These are phyloP conservation scores for Suncus etruscus DNA, from an alignment of 2,113 vertebrate species.

Conservation along the genomic window DNA sequence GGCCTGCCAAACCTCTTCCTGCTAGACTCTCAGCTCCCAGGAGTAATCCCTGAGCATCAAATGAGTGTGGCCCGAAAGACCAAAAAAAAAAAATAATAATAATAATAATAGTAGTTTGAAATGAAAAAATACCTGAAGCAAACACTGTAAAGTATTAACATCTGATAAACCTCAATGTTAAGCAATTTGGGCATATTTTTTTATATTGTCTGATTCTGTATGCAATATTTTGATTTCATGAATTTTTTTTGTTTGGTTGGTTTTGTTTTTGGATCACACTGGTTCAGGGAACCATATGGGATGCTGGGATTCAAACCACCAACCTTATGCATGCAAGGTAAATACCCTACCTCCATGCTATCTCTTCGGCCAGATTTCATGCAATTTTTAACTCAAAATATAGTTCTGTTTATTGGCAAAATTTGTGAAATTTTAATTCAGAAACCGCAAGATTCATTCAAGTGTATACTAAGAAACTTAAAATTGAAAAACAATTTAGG, in stretches of 20 bases:
- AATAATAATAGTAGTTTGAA: slow-evolving; percentile 7
- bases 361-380: neutral
- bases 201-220: neutral
- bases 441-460: slow-evolving; percentile 49
- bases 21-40: too few species aligned
- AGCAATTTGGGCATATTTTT: slow-evolving; percentile 12
- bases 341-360: too few species aligned
- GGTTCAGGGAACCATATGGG: too few species aligned
- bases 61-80: too few species aligned
- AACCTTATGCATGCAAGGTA: too few species aligned
- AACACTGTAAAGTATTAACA: slow-evolving; percentile 35
- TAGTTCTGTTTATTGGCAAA: slow-evolving; percentile 35
- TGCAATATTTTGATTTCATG: neutral
- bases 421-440: slow-evolving; percentile 17
- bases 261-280: too few species aligned
- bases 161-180: neutral
- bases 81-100: slow-evolving; percentile 29
- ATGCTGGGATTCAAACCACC: too few species aligned
- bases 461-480: slow-evolving; percentile 16
- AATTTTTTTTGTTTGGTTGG: too few species aligned
- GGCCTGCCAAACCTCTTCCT: too few species aligned
- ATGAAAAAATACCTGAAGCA: slow-evolving; percentile 37
- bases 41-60: too few species aligned
- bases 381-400: neutral
- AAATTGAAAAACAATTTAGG: slow-evolving; percentile 50